Base-by-base conservation (phyloP, 2,797 vertebrate species). In the Dicrostonyx torquatus region DNA sequence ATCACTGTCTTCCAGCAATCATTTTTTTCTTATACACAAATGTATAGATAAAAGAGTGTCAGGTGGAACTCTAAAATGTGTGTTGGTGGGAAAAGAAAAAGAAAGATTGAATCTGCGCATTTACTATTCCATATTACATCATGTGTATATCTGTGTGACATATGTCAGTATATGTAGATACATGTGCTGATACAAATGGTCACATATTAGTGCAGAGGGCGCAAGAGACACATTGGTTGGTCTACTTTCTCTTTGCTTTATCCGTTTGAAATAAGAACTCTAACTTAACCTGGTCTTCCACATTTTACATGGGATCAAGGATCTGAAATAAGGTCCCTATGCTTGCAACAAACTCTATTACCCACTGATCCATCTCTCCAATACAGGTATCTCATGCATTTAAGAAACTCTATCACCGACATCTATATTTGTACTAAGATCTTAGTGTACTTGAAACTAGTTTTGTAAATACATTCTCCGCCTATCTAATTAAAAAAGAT, bases 401-500 rank as follows among this genome's bases (percentile, higher is more conserved):
- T 29, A 34, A 66, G 31, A 72, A 40, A 60, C 10, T 14, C n/a
- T 68, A 75, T 31, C 34, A 58, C 43, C 9, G 85, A 64, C 53
- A 87, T 37, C 78, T 79, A 64, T 0, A 82, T 43, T 58, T 90
- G 6, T 50, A 87, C n/a, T 22, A 94, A 94, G 43, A 66, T 50
- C 66, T 79, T 75, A 80, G 70, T 72, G 90, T 89, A 84, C 37
- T 96, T 93, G 43, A 95, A 94, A 76, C 26, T 88, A 88, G 20
- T 26, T 48, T 95, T 88, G 80, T 17, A 66, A 77, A 84, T 68
- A 4, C 37, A 29, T 80, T 60, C 40, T 73, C 18, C n/a, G 37
- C 14, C 55, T 79, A 13, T 73, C 45, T 72, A 87, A 85, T 60
- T 8, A 89, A 53, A 79, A 86, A 50, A 79, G 4, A 29, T 29